Percentiles rank a stretch among this genome's conserved stretches.
phyloP scores from a whole-genome alignment of 2,113 vertebrate genomes.

The Apus apus region DNA sequence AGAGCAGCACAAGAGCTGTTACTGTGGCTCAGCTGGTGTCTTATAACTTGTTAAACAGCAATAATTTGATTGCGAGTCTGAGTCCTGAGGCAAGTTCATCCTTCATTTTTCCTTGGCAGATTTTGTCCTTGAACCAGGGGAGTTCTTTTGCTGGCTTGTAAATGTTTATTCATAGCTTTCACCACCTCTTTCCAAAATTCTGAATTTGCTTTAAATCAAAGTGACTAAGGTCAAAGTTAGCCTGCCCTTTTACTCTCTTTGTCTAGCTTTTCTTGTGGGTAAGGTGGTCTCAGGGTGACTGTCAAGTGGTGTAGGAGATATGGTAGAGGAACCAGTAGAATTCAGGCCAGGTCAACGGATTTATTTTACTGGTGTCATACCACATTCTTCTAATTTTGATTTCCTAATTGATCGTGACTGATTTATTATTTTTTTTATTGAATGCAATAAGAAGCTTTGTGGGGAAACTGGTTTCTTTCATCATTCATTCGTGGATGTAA shows the following conservation, averaged over 20 bases:
- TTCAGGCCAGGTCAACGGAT: background rate
- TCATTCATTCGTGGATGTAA: background rate
- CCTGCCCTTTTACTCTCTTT: background rate
- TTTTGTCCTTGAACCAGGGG: background rate
- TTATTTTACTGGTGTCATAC: background rate
- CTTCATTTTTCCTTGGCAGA: background rate
- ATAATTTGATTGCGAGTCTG: background rate
- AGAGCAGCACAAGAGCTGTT: background rate
- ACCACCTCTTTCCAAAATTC: background rate
- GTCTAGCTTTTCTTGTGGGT: background rate
- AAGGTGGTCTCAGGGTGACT: fast-evolving
- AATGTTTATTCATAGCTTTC: background rate
- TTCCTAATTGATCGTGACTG: background rate
- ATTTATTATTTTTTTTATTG: background rate
- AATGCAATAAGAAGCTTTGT: background rate
- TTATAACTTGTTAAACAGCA: slow-evolving; percentile 44
- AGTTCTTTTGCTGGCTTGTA: background rate
- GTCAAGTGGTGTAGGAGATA: background rate
- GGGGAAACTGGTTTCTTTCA: background rate
- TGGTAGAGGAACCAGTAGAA: background rate
- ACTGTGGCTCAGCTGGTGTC: slow-evolving; percentile 21
- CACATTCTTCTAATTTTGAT: background rate
- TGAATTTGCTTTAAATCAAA: background rate
- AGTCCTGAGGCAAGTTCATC: slow-evolving; percentile 5
- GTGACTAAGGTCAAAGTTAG: background rate